Percentiles rank a stretch among this genome's conserved stretches.
Evolutionary conservation across 92 coral and sea anemone genomes (phyloP).

Genomic region (Pocillopora grandis): DNA sequence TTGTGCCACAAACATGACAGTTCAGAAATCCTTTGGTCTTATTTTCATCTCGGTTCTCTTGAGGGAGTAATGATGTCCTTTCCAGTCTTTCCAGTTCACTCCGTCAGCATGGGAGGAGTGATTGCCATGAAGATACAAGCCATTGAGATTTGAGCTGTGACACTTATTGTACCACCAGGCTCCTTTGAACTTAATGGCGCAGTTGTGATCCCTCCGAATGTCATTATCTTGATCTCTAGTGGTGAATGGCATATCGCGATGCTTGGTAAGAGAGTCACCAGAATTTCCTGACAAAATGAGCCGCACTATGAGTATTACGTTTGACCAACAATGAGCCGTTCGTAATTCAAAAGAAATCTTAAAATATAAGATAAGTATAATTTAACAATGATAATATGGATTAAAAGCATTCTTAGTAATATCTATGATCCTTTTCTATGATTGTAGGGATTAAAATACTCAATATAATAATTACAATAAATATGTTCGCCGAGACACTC

Average conservation of each 20-base stretch:
- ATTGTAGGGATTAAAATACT: too few species aligned
- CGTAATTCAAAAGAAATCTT: background rate
- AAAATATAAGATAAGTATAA: too few species aligned
- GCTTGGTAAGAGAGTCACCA: constrained; percentile 40
- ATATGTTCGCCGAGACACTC: too few species aligned
- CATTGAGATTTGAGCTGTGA: background rate
- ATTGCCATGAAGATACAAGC: constrained; percentile 22
- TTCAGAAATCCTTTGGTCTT: too few species aligned
- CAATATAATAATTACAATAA: too few species aligned
- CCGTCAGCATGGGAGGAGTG: constrained; percentile 24
- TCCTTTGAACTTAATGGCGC: background rate
- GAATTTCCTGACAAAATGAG: background rate
- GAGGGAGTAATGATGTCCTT: constrained; percentile 30
- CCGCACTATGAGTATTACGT: background rate
- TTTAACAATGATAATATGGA: too few species aligned
- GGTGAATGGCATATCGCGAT: background rate
- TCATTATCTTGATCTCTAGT: background rate
- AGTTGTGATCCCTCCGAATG: background rate
- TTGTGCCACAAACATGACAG: background rate
- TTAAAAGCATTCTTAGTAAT: too few species aligned
- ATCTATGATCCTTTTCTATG: too few species aligned
- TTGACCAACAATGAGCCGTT: too few species aligned
- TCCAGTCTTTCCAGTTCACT: constrained; percentile 60
- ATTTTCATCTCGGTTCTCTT: too few species aligned
- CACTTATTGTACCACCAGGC: background rate